These are phyloP conservation scores for Engraulis encrasicolus DNA, from an alignment of 2,113 vertebrate species.

Conservation along the genomic window DNA sequence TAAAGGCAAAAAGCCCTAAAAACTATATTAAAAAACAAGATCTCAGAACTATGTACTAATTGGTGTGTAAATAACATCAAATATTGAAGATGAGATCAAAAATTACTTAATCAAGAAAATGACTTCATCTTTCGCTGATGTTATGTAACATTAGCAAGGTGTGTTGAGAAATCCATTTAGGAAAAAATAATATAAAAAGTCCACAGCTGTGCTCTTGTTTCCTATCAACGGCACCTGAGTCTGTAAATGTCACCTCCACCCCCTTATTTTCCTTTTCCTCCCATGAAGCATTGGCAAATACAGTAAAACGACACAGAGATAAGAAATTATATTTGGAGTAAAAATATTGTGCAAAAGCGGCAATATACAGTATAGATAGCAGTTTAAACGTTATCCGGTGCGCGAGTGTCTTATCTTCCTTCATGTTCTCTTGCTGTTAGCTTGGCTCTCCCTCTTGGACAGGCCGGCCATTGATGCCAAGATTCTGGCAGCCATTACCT, in stretches of 20 bases:
- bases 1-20: too few relatives aligned
- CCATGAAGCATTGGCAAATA: conserved; percentile 14
- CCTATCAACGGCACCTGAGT: background rate
- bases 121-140: too few relatives aligned
- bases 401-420: conserved; percentile 38
- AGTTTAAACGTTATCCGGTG: conserved; percentile 24
- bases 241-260: conserved; percentile 3
- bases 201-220: background rate
- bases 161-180: background rate
- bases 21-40: too few relatives aligned
- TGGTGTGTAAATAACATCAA: too few relatives aligned
- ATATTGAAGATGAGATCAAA: too few relatives aligned
- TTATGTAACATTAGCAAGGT: too few relatives aligned
- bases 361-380: conserved; percentile 36
- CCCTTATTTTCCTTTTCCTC: conserved; percentile 24
- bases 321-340: conserved; percentile 37
- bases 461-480: conserved; percentile 34
- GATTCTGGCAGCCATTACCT: conserved; percentile 32
- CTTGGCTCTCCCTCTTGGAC: background rate
- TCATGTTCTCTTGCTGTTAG: conserved; percentile 10
- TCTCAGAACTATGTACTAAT: too few relatives aligned
- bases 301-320: conserved; percentile 42
- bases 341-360: conserved; percentile 48
- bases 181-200: background rate
- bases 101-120: too few relatives aligned